Evolutionary conservation across 2,113 vertebrate genomes (phyloP).

Genomic region (Calonectris borealis): DNA sequence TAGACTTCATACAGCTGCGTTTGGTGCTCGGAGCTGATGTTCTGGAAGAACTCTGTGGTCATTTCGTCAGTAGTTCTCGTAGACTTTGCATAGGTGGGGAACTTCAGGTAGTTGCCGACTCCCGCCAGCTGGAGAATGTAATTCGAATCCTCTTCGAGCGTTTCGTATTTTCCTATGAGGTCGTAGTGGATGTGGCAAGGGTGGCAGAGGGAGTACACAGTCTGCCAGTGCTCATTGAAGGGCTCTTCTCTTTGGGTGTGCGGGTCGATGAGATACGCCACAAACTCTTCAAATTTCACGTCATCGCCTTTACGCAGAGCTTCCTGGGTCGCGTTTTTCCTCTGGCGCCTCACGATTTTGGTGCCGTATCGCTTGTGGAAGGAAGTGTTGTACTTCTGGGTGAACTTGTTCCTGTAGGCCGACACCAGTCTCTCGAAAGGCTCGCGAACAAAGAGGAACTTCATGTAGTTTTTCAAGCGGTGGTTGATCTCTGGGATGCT

Average conservation of each 20-base stretch:
- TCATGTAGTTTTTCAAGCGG: slow-evolving; percentile 96
- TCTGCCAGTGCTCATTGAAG: slow-evolving; percentile 98
- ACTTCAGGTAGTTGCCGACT: slow-evolving; percentile 84
- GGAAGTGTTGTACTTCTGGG: slow-evolving; percentile 97
- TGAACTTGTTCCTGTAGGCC: slow-evolving; percentile 98
- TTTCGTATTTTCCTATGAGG: slow-evolving; percentile 97
- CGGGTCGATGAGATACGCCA: slow-evolving; percentile 91
- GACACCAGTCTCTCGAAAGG: slow-evolving; percentile 97
- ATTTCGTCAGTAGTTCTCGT: slow-evolving; percentile 98
- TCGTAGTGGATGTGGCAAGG: slow-evolving; percentile 98
- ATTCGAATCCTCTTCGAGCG: slow-evolving; percentile 92
- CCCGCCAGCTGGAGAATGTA: slow-evolving; percentile 88
- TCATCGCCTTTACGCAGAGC: slow-evolving; percentile 86
- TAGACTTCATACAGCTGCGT: slow-evolving; percentile 93
- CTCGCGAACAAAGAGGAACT: slow-evolving; percentile 96
- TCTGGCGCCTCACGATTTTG: slow-evolving; percentile 91
- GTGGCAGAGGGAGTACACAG: slow-evolving; percentile 93
- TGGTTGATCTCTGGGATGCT: slow-evolving; percentile 96
- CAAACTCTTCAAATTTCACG: slow-evolving; percentile 92
- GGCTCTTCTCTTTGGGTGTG: slow-evolving; percentile 92
- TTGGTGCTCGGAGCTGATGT: slow-evolving; percentile 93
- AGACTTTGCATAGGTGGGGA: slow-evolving; percentile 94
- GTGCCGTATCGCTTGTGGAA: slow-evolving; percentile 98
- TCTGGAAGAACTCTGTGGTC: slow-evolving; percentile 97
- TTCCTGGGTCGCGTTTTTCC: slow-evolving; percentile 93